These are phyloP conservation scores for Falco concolor DNA, from an alignment of 2,797 vertebrate genomes.

Conservation along the genomic window DNA sequence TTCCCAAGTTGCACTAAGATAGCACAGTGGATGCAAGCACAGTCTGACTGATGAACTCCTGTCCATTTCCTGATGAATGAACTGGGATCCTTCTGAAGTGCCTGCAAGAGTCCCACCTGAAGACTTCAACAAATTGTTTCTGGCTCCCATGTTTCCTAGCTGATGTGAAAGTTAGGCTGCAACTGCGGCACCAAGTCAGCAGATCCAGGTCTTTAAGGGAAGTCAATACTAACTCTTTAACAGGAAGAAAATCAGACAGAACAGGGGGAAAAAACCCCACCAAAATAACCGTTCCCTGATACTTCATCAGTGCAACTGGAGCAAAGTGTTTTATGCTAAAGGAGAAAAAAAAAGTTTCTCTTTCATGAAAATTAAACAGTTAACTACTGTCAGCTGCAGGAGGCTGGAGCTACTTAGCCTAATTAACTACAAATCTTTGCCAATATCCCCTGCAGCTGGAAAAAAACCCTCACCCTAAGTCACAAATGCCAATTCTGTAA, in stretches of 20 bases:
- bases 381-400: background rate
- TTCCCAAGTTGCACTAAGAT: background rate
- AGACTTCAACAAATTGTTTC: background rate
- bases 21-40: background rate
- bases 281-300: no score
- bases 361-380: background rate
- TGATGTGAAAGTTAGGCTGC: background rate
- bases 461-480: background rate
- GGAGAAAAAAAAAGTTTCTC: background rate
- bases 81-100: background rate
- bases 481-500: background rate
- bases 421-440: background rate
- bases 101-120: background rate
- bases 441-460: conserved; percentile 56
- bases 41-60: background rate
- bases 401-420: background rate
- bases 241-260: background rate
- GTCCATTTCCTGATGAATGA: background rate
- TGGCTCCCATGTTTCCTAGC: background rate
- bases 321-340: background rate
- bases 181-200: background rate
- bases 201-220: background rate
- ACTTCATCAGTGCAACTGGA: no score
- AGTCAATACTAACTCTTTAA: background rate
- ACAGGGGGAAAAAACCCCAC: no score